Conservation (phyloP, 2,797 vertebrate species). For the Ctenosaura bakeri region DNA sequence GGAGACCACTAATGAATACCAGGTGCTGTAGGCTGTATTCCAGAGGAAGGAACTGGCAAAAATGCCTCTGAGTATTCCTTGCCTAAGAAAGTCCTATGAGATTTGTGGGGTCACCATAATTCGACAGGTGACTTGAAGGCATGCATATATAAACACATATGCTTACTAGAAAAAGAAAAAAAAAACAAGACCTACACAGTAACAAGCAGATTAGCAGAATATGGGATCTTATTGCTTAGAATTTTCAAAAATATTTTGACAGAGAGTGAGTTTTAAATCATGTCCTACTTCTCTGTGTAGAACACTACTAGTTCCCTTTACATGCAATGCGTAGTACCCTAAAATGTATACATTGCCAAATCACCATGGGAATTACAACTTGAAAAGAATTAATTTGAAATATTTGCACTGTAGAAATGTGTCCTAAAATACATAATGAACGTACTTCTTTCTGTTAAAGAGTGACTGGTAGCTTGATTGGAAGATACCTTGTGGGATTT, state of each 20-base stretch:
- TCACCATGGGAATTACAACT: constrained; percentile 19
- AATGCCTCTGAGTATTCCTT: too few relatives aligned
- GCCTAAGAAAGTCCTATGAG: too few relatives aligned
- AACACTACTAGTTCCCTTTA: fast-evolving
- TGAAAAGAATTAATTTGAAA: constrained; percentile 2
- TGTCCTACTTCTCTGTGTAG: constrained; percentile 31
- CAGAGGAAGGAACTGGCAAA: too few relatives aligned
- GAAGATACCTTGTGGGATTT: background rate
- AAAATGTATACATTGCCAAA: constrained; percentile 16
- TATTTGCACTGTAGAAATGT: constrained; percentile 17
- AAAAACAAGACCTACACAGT: too few relatives aligned
- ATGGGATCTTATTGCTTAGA: background rate
- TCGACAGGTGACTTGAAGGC: too few relatives aligned
- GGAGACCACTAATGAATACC: too few relatives aligned
- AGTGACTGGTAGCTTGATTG: background rate
- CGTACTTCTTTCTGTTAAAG: background rate
- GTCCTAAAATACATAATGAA: constrained; percentile 9
- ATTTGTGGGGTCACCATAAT: too few relatives aligned
- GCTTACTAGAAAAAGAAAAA: too few relatives aligned
- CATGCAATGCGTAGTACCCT: constrained; percentile 24
- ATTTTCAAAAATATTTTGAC: background rate
- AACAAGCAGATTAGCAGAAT: too few relatives aligned
- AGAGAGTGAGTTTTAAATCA: background rate
- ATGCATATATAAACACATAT: too few relatives aligned
- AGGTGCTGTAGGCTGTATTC: too few relatives aligned